Base-by-base conservation (phyloP, 2,113 vertebrate genomes). In the Sebastes fasciatus region DNA sequence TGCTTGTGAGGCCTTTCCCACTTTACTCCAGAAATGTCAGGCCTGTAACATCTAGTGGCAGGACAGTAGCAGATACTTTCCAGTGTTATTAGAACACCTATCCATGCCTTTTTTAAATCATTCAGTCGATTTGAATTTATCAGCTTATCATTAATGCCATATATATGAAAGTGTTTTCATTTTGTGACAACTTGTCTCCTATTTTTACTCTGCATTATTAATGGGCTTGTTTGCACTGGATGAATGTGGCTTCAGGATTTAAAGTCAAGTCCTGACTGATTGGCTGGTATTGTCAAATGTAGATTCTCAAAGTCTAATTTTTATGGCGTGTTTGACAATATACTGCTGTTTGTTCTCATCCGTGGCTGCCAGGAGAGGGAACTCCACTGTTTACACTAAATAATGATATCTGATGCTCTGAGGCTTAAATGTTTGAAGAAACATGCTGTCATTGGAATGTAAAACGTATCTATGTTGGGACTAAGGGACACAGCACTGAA, bases 341-440 rank as follows among this genome's bases (percentile, higher is more conserved):
- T 77, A 26, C 77, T 87, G 79, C 70, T 91, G 64, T 91, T 76
- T 83, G 43, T 79, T 80, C 62, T 78, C 21, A 61, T 80, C 52
- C 89, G 77, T 92, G 90, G 86, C 80, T 16, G 16, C 77, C 58
- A 84, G 74, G 70, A 80, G 73, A 82, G 78, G 45, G 72, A 82
- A 70, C 52, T 84, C 64, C 21, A 34, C 45, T 85, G 91, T 92
- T 93, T 91, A 94, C 89, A 93, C 52, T 85, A 79, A 74, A 67
- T 73, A 5, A 68, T 89, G 54, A 77, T 67, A 80, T 79, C 63
- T 58, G 62, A 86, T 67, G 60, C 77, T 83, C 51, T 63, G 1
- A 77, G 65, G 66, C 21, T 60, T 12, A 60, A 48, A 81, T 86
- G 88, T 86, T 83, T 85, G 58, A 48, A 58, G 67, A 78, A 89